Conservation (phyloP, 2,113 vertebrate species). For the Paradisaea rubra region DNA sequence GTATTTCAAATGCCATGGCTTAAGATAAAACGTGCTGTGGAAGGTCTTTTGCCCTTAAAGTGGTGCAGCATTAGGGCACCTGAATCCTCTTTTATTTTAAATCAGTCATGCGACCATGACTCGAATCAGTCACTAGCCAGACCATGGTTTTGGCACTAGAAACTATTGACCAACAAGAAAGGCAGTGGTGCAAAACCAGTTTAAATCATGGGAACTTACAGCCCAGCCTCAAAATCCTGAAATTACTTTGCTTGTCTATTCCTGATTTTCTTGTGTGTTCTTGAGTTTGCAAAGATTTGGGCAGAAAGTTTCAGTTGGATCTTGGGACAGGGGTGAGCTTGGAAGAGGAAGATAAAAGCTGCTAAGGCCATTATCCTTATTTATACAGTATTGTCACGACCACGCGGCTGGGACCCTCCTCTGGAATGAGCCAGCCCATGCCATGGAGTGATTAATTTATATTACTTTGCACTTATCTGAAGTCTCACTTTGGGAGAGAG, state of each 20-base stretch:
- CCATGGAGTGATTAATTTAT: slow-evolving; percentile 46
- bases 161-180: background rate
- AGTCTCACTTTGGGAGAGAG: slow-evolving; percentile 40
- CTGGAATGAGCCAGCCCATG: background rate
- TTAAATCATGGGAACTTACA: background rate
- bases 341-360: background rate
- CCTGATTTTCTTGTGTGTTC: background rate
- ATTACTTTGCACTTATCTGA: slow-evolving; percentile 33
- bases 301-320: background rate
- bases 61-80: slow-evolving; percentile 9
- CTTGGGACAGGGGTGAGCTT: background rate
- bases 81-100: slow-evolving; percentile 47
- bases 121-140: background rate
- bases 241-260: background rate
- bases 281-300: background rate
- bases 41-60: slow-evolving; percentile 6
- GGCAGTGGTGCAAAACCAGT: background rate
- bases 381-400: background rate
- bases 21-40: background rate
- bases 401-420: background rate
- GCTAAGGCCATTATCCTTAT: slow-evolving; percentile 10
- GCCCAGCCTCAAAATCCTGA: background rate
- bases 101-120: background rate
- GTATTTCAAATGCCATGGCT: background rate
- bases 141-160: background rate